Evolutionary conservation across 2,797 vertebrate species (phyloP), one percentile per base, ranked within the genome.

Genomic region (Tinamus major): DNA sequence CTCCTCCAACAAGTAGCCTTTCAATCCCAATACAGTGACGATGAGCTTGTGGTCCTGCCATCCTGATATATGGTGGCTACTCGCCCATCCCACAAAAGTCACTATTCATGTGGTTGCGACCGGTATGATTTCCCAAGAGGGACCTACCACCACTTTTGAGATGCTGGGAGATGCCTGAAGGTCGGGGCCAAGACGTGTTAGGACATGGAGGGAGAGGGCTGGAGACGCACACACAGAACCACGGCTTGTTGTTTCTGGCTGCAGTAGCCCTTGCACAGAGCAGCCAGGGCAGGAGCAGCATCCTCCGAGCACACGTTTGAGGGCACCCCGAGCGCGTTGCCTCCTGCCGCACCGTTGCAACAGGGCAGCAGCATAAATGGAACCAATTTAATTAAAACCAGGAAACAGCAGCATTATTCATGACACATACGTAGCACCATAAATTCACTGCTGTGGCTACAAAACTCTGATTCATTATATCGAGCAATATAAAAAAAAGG

Each of bases 371-470:
- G 55, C 69, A 35, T 16, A 63, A 75, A 80, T 2, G 11, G 39
- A 58, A 4, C 8, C 41, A 53, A 76, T 88, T 95, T 86, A 76
- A 95, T 93, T 76, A 93, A 95, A 94, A 24, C 33, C 93, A 92
- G 94, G 90, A 84, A 95, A 79, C 42, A 15, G 49, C 75, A 7
- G 74, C 9, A 2, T 65, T 56, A 63, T 95, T 88, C 90, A 58
- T 10, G 39, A 69, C 56, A 87, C 87, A 56, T 64, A 44, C 7
- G 7, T 48, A 4, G 79, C 72, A n/a, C 92, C 83, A 81, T 93
- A 93, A 95, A 93, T 94, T 55, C 80, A 81, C 70, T 5, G 1
- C 18, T 7, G 65, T 33, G 70, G 64, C 82, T 56, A 35, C 70
- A 11, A 49, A 78, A 8, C 74, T 63, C 19, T 2, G 33, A 72